These are phyloP conservation scores for Charina bottae DNA, from an alignment of 2,113 vertebrate species.

Conservation along the genomic window DNA sequence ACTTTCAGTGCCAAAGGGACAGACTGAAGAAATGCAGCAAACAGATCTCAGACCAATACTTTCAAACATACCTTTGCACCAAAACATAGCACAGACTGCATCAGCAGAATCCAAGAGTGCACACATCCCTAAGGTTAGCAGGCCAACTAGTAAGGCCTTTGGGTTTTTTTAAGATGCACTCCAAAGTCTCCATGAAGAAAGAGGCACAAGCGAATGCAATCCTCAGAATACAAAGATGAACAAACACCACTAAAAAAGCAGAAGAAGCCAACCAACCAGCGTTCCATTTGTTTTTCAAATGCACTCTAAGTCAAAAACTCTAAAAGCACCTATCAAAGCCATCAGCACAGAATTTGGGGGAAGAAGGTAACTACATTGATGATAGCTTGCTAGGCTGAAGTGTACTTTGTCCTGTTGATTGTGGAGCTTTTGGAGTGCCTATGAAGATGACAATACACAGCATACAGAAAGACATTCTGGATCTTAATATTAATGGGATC, in stretches of 20 bases:
- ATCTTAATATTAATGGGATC: background rate
- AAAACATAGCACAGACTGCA: background rate
- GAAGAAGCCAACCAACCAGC: background rate
- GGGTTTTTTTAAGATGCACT: background rate
- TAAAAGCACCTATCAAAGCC: background rate
- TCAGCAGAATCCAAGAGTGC: background rate
- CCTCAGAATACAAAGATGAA: background rate
- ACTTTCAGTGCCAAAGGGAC: background rate
- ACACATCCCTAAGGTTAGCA: background rate
- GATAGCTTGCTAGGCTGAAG: background rate
- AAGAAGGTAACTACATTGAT: background rate
- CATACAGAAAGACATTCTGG: background rate
- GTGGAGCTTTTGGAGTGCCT: background rate
- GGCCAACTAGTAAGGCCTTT: background rate
- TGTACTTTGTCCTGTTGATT: background rate
- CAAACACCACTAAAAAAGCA: background rate
- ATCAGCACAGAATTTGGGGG: background rate
- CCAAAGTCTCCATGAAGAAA: background rate
- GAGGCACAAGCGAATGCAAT: background rate
- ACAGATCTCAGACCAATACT: background rate
- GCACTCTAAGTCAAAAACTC: background rate
- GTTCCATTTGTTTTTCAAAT: background rate
- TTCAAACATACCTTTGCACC: background rate
- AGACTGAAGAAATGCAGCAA: background rate
- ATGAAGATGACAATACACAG: background rate